phyloP scores from a whole-genome alignment of 1,140 invertebrate genomes.

The Euwallacea similis region DNA sequence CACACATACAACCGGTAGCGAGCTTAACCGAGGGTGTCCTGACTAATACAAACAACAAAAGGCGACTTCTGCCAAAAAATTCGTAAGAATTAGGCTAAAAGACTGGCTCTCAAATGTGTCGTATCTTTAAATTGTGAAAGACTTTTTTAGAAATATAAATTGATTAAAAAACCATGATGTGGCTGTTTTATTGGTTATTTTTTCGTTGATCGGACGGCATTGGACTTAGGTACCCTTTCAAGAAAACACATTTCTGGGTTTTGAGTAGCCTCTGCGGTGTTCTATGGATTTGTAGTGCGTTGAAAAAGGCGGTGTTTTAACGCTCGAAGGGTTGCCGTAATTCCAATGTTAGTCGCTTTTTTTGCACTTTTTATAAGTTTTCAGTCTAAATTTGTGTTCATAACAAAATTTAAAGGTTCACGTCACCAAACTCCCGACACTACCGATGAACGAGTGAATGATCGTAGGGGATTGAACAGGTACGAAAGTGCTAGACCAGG shows the following conservation, averaged over 20 bases:
- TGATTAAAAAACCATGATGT: slow-evolving; percentile 46
- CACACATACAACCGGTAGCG: too few species aligned
- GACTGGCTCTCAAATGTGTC: slow-evolving; percentile 52
- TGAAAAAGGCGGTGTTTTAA: too few species aligned
- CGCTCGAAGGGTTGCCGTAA: slow-evolving; percentile 27
- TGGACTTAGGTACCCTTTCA: slow-evolving; percentile 45
- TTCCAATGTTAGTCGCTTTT: slow-evolving; percentile 16
- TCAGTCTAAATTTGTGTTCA: not conserved
- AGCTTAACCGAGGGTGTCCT: slow-evolving; percentile 26
- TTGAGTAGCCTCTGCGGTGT: not conserved
- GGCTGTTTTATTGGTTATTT: slow-evolving; percentile 43
- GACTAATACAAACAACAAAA: slow-evolving; percentile 8
- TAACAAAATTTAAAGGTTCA: slow-evolving; percentile 52
- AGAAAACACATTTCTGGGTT: not conserved
- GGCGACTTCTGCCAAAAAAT: slow-evolving; percentile 35
- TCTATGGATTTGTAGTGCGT: slow-evolving; percentile 8
- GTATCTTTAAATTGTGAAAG: slow-evolving; percentile 51
- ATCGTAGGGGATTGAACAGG: slow-evolving; percentile 56
- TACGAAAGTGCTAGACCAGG: slow-evolving; percentile 48
- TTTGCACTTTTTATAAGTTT: not conserved
- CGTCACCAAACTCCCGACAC: slow-evolving; percentile 62
- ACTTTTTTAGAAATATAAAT: slow-evolving; percentile 54
- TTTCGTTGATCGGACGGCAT: slow-evolving; percentile 17
- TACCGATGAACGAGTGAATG: slow-evolving; percentile 60
- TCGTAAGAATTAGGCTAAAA: slow-evolving; percentile 41